phyloP scores from a whole-genome alignment of 2,797 vertebrate genomes.

The Urosaurus nigricauda region DNA sequence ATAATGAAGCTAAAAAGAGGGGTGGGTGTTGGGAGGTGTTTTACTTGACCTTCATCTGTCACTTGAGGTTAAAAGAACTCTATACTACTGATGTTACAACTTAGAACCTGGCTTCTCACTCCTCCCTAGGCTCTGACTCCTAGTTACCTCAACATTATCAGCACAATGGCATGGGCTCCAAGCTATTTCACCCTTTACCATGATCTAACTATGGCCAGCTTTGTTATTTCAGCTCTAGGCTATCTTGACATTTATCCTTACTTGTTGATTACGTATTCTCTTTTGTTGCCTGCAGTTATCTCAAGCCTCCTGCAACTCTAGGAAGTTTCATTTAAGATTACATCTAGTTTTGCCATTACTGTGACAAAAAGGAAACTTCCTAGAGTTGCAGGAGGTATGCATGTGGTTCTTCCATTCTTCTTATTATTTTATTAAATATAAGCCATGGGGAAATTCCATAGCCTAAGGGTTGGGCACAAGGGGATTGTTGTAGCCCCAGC shows the following conservation, averaged over 20 bases:
- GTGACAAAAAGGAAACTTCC: too few species aligned
- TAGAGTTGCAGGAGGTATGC: not conserved
- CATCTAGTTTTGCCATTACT: too few species aligned
- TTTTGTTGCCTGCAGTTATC: not conserved
- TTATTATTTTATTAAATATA: not conserved
- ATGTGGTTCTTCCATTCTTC: not conserved
- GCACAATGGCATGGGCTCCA: not conserved
- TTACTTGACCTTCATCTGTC: not conserved
- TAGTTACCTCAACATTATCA: conserved; percentile 17
- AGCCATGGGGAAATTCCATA: not conserved
- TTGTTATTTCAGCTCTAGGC: not conserved
- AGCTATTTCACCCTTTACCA: not conserved
- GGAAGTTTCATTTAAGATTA: not conserved
- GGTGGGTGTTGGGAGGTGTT: too few species aligned
- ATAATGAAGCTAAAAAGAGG: not conserved
- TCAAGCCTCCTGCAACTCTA: not conserved
- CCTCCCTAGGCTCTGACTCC: not conserved
- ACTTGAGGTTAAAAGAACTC: not conserved
- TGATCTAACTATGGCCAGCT: not conserved
- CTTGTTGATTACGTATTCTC: not conserved
- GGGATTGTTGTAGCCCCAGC: not conserved
- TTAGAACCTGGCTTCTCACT: not conserved
- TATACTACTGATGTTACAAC: not conserved
- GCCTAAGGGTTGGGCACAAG: too few species aligned
- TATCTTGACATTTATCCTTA: conserved; percentile 5